These are phyloP conservation scores for Spilosoma lubricipeda DNA, from an alignment of 2,888 invertebrate genomes.

Conservation along the genomic window DNA sequence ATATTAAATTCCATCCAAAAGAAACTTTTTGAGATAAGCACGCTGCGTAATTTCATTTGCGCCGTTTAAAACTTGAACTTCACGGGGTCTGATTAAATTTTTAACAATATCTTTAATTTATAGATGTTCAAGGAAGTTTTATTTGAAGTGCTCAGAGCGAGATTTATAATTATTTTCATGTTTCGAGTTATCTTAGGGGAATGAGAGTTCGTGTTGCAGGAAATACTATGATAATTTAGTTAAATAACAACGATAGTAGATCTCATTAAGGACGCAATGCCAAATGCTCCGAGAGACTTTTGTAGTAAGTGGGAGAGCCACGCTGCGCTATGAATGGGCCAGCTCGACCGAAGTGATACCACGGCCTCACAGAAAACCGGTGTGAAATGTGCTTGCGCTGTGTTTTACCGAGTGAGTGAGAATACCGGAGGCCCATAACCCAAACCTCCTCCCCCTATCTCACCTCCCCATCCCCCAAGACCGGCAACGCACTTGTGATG, in stretches of 20 bases:
- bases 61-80: conserved; percentile 72
- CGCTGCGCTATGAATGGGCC: too few species aligned
- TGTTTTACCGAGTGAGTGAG: too few species aligned
- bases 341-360: too few species aligned
- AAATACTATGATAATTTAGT: not conserved
- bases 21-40: conserved; percentile 73
- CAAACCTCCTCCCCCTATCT: too few species aligned
- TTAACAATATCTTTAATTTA: conserved; percentile 71
- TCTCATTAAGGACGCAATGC: not conserved
- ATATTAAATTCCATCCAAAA: conserved; percentile 74
- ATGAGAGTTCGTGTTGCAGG: not conserved
- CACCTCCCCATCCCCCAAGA: too few species aligned
- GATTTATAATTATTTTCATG: conserved; percentile 11
- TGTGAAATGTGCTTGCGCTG: too few species aligned
- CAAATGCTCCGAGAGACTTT: not conserved
- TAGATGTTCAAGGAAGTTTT: conserved; percentile 53
- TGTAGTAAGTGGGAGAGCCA: not conserved
- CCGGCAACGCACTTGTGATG: too few species aligned
- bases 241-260: not conserved
- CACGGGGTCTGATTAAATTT: conserved; percentile 69
- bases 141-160: conserved; percentile 21
- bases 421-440: too few species aligned
- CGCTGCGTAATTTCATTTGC: conserved; percentile 75
- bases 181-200: not conserved
- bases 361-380: too few species aligned